Conservation (phyloP, 1,140 invertebrate genomes). For the Antheraea pernyi region DNA sequence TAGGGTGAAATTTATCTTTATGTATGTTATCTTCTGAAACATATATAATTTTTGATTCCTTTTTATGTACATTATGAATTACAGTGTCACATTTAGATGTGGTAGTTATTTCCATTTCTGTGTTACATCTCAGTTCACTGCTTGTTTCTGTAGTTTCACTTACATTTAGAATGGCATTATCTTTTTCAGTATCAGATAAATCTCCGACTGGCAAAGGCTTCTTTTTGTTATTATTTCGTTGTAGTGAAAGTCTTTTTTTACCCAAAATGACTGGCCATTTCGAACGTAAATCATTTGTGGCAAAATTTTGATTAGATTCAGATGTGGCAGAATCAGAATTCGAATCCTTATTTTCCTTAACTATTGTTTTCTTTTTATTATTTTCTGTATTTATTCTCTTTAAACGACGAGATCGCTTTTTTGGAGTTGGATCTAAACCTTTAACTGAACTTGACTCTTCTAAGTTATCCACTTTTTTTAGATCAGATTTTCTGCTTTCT, state of each 20-base stretch:
- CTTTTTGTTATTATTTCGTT: neutral
- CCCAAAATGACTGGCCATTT: too few relatives aligned
- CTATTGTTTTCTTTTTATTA: constrained; percentile 11
- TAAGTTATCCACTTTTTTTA: constrained; percentile 53
- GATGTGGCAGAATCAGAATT: neutral
- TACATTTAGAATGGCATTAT: neutral
- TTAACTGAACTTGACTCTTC: constrained; percentile 54
- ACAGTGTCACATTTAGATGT: neutral
- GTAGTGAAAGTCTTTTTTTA: neutral
- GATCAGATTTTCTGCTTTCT: constrained; percentile 60
- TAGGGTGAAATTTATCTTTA: neutral
- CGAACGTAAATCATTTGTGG: too few relatives aligned
- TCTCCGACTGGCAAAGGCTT: neutral
- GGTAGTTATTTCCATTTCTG: neutral
- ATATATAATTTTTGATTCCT: neutral
- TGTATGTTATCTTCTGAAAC: neutral
- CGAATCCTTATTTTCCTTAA: neutral
- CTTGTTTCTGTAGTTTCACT: neutral
- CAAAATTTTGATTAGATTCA: too few relatives aligned
- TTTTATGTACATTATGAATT: neutral
- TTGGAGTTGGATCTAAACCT: constrained; percentile 39
- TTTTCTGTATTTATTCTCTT: constrained; percentile 12
- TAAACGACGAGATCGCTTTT: neutral
- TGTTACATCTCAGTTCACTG: neutral
- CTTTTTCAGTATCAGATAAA: neutral